Evolutionary conservation across 2,113 vertebrate genomes (phyloP), one percentile per base, ranked within the genome.

Genomic region (Mastomys coucha): DNA sequence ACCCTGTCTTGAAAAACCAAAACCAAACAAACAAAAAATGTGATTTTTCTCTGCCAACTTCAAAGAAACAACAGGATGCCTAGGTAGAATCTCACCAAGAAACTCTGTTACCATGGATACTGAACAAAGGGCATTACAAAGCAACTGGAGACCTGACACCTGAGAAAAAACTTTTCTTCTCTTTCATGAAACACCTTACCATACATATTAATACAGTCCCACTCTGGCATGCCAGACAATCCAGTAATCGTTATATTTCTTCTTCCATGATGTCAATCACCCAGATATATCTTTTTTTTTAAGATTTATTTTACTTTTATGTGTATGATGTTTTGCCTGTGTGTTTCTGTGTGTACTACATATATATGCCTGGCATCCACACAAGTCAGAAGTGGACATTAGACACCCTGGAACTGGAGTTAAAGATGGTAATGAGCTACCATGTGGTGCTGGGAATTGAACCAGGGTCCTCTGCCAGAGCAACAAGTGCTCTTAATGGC

Each of bases 41-140:
- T 53, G 81, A 69, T 91, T 93, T 89, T 91, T 26, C 73, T 88
- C 53, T 76, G 45, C 14, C 45, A 85, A 80, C 1, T 6, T 33
- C 53, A 95, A 39, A 91, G 89, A 86, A 97, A 73, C 33, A 96
- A n/a, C 56, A 82, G 1, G 58, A 14, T 73, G 33, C 78, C 51
- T 80, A 49, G 19, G 53, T 22, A 16, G 51, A 11, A 63, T 84
- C 80, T 89, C 69, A 97, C 7, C 17, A 49, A 78, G 20, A 93
- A 12, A 5, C 20, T 78, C 42, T 94, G 19, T 60, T 91, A n/a
- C 69, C 45, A 93, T 12, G 88, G 5, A 69, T 20, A 82, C 1
- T 75, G 86, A 39, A 92, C 51, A 89, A 92, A 92, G 90, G 45
- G 95, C 6, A 88, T 14, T 19, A 81, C 94, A 91, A 45, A 13